A percentile compares a stretch with the other conserved stretches of the same genome.
Conservation (phyloP, 2,888 invertebrate genomes). For the Mellilla xanthometata region DNA sequence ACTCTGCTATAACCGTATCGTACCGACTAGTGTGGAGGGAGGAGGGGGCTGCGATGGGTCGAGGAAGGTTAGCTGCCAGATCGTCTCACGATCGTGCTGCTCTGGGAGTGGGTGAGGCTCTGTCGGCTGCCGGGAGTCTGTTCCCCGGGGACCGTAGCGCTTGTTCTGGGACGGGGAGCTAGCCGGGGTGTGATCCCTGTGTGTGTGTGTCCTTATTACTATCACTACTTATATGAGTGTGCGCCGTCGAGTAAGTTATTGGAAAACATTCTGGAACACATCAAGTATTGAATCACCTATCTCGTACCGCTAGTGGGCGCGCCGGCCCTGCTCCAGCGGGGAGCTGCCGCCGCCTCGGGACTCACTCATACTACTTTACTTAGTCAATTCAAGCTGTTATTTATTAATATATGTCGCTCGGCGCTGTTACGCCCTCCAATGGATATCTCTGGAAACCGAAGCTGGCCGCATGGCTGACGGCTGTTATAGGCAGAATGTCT, state of each 20-base stretch:
- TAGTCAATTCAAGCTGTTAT: too few species aligned
- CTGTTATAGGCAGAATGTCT: too few species aligned
- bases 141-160: background rate
- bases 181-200: conserved; percentile 64
- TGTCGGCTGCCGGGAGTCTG: too few species aligned
- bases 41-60: too few species aligned
- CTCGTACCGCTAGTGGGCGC: conserved; percentile 31
- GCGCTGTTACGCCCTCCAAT: too few species aligned
- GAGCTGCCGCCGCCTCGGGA: too few species aligned
- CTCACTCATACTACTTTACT: too few species aligned
- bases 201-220: conserved; percentile 59
- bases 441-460: too few species aligned
- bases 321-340: too few species aligned
- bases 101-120: too few species aligned
- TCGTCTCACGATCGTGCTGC: background rate
- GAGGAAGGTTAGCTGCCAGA: background rate
- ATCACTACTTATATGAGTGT: conserved; percentile 44
- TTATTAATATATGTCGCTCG: too few species aligned
- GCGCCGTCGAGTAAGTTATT: conserved; percentile 55
- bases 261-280: conserved; percentile 78
- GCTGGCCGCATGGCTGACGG: too few species aligned
- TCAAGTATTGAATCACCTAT: conserved; percentile 39
- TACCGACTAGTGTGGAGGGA: background rate
- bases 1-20: conserved; percentile 8
- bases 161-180: conserved; percentile 7